phyloP scores from a whole-genome alignment of 2,113 vertebrate genomes.

The Phrynosoma platyrhinos region DNA sequence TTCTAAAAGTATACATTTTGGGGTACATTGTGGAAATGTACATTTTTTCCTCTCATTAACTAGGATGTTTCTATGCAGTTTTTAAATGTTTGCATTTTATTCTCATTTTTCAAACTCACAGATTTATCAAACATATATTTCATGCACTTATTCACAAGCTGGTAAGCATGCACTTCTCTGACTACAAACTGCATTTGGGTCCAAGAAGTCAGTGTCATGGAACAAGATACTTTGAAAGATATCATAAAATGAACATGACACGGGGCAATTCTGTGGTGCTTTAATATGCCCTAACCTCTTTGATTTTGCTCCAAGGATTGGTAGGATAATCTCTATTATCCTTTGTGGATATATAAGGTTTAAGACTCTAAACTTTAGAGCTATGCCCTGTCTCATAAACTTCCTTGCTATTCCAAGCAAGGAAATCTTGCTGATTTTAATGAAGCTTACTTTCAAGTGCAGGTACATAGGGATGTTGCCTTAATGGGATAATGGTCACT shows the following conservation, averaged over 20 bases:
- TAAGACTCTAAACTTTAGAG: not conserved
- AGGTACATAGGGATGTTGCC: not conserved
- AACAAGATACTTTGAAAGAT: not conserved
- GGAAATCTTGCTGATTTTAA: not conserved
- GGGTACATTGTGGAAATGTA: not conserved
- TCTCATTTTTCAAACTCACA: too few relatives aligned
- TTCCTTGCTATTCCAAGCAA: not conserved
- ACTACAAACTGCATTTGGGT: too few relatives aligned
- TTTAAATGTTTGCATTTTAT: not conserved
- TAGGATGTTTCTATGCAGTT: not conserved
- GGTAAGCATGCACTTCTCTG: too few relatives aligned
- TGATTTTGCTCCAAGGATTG: not conserved
- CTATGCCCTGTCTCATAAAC: not conserved
- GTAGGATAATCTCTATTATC: not conserved
- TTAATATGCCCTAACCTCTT: not conserved
- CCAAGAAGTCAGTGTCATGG: not conserved
- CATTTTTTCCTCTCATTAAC: not conserved
- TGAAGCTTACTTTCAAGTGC: not conserved
- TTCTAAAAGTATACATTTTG: too few relatives aligned
- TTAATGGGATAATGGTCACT: conserved; percentile 6
- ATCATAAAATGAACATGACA: not conserved
- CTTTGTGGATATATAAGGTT: not conserved
- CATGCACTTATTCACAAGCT: too few relatives aligned
- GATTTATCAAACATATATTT: too few relatives aligned
- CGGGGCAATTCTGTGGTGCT: not conserved